Evolutionary conservation across 2,113 vertebrate genomes (phyloP).

Genomic region (rat (Rattus norvegicus)): GRCr8 NC_086027.1:47791501-47792000

Average conservation of each 20-base stretch:
- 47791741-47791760: not conserved
- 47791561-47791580: not conserved
- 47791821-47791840: not conserved
- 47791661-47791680: no score
- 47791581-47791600: not conserved
- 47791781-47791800: not conserved
- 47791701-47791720: not conserved
- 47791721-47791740: not conserved
- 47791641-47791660: no score
- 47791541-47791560: not conserved
- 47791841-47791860: conserved; percentile 1
- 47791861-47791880: not conserved
- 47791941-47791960: not conserved
- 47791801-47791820: not conserved
- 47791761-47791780: not conserved
- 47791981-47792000: not conserved
- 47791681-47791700: not conserved
- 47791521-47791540: not conserved
- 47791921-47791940: not conserved
- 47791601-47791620: conserved; percentile 14
- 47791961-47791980: not conserved
- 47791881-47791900: not conserved
- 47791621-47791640: not conserved
- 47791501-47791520: not conserved
- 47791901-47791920: not conserved